These are phyloP conservation scores for Clunio marinus DNA, from an alignment of 2,888 invertebrate genomes.

Conservation along the genomic window DNA sequence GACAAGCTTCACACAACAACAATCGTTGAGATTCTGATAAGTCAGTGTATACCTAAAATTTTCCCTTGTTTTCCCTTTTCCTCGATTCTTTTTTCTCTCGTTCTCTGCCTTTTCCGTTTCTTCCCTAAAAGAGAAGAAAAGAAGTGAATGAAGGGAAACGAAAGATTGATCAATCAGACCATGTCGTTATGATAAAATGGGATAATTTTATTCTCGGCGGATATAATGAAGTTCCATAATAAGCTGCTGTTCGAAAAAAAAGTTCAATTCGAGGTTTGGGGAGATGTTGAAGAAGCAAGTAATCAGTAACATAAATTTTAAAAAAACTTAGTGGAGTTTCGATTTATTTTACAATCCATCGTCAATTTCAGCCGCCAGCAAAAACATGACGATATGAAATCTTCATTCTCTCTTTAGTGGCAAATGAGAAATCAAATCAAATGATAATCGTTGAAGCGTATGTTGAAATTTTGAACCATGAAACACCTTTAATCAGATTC, in stretches of 20 bases:
- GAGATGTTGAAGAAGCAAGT: not conserved
- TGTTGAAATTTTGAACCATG: not conserved
- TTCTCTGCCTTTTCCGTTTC: not conserved
- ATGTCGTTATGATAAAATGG: constrained; percentile 7
- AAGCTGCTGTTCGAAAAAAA: not conserved
- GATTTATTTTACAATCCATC: constrained; percentile 14
- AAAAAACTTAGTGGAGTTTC: not conserved
- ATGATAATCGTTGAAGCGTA: constrained; percentile 25
- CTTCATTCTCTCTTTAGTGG: too few relatives aligned
- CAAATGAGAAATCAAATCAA: constrained; percentile 30
- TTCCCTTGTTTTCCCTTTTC: not conserved
- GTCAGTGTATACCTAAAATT: not conserved
- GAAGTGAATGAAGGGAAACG: too few relatives aligned
- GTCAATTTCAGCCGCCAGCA: not conserved
- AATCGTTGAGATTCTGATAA: not conserved
- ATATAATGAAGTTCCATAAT: constrained; percentile 7
- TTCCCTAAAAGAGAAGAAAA: too few relatives aligned
- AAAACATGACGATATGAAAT: not conserved
- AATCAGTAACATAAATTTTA: constrained; percentile 23
- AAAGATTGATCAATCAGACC: constrained; percentile 3
- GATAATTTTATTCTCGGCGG: constrained; percentile 15
- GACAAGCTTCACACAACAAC: not conserved
- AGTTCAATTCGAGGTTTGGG: not conserved
- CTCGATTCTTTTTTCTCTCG: not conserved
- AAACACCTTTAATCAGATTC: constrained; percentile 26